A percentile compares a stretch with the other conserved stretches of the same genome.
Conservation (phyloP, 2,113 vertebrate genomes). For the Lepus americanus region DNA sequence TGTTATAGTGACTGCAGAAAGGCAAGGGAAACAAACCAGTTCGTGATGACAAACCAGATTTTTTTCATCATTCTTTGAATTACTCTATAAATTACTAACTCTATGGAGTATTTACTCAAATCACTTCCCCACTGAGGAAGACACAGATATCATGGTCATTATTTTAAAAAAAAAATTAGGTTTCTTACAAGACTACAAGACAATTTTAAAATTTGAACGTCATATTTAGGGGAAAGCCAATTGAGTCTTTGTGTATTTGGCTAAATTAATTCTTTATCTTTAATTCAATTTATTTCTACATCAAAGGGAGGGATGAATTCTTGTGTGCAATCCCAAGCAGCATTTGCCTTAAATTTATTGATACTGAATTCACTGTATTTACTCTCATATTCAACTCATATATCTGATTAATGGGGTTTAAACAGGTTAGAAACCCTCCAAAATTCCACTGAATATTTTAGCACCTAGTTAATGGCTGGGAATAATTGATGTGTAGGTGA, state of each 20-base stretch:
- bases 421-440: conserved; percentile 89
- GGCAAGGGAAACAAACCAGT: conserved; percentile 89
- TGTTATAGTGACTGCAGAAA: conserved; percentile 86
- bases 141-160: not conserved
- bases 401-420: conserved; percentile 91
- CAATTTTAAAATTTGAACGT: conserved; percentile 21
- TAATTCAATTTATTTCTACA: conserved; percentile 59
- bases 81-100: conserved; percentile 61
- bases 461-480: conserved; percentile 85
- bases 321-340: conserved; percentile 63
- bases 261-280: conserved; percentile 73
- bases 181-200: not conserved
- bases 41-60: conserved; percentile 86
- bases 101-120: conserved; percentile 69
- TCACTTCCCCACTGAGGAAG: conserved; percentile 1
- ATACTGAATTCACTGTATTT: conserved; percentile 82
- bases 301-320: conserved; percentile 48
- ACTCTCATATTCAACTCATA: conserved; percentile 71
- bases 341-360: conserved; percentile 73
- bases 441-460: conserved; percentile 87
- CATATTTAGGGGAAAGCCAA: conserved; percentile 18
- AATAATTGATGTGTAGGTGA: conserved; percentile 80
- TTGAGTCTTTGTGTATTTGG: not conserved
- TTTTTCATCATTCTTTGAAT: conserved; percentile 84
- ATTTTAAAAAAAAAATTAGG: not conserved